phyloP scores from a whole-genome alignment of 2,113 vertebrate species.

The Rhinichthys klamathensis region DNA sequence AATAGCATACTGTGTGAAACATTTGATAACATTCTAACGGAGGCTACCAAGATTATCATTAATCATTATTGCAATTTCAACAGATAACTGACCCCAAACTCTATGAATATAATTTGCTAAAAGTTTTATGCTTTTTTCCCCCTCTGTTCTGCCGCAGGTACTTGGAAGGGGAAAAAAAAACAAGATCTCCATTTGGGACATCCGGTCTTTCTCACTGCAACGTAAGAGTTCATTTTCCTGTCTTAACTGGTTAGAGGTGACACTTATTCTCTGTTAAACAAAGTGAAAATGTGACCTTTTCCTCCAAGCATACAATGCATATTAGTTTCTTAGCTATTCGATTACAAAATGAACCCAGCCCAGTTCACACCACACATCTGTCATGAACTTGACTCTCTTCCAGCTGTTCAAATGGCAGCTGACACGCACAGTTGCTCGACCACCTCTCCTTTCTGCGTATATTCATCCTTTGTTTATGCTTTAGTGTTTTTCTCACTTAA shows the following conservation, averaged over 20 bases:
- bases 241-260: neutral
- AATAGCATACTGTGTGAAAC: neutral
- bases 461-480: neutral
- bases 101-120: neutral
- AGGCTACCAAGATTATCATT: neutral
- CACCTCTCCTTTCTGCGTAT: neutral
- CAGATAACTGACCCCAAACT: neutral
- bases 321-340: neutral
- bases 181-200: slow-evolving; percentile 2
- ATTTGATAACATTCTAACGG: neutral
- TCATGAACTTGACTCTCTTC: neutral
- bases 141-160: neutral
- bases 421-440: slow-evolving; percentile 31
- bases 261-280: neutral
- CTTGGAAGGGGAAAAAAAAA: neutral
- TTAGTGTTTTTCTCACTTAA: neutral
- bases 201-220: slow-evolving; percentile 19
- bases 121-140: neutral
- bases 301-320: neutral
- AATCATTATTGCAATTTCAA: neutral
- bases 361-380: neutral
- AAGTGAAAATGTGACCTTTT: neutral
- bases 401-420: slow-evolving; percentile 39
- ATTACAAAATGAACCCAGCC: neutral
- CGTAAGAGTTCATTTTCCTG: slow-evolving; percentile 40